Base-by-base conservation (phyloP, 2,797 vertebrate genomes). In the Schizothorax lantsangensis region DNA sequence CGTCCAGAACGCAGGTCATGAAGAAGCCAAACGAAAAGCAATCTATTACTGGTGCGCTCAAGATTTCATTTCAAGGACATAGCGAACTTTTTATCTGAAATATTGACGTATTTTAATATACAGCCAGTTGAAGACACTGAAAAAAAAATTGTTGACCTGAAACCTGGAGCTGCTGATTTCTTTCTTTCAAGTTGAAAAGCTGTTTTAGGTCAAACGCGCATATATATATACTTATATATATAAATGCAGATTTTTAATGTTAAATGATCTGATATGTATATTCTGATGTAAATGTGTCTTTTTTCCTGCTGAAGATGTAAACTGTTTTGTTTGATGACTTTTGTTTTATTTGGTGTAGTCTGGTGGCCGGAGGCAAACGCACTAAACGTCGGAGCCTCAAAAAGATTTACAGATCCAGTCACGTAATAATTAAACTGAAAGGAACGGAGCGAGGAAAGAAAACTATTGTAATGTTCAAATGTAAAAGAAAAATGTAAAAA, bases 121-220 rank as follows among this genome's bases (percentile, higher is more conserved):
- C 97, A 97, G 97, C 96, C 96, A 95, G 96, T 95, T 96, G 93
- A 96, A 96, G 95, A 98, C 97, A 97, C 97, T 98, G 97, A 98
- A 97, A 94, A 95, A 93, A 72, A 30, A 52, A 81, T 94, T 59
- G 91, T 95, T 88, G 94, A 95, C 93, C 81, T 81, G 91, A 95
- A 84, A 95, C 95, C 93, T 74, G 57, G 79, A 95, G 95, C 96
- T 96, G 95, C 96, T 97, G 96, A 96, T 96, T 95, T 97, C 94
- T 95, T 96, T 96, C 92, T 95, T 96, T 95, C 95, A 95, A 94
- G 95, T 84, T 91, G 95, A 96, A 95, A 92, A 93, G 87, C 94
- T 95, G 94, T 92, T 92, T 95, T 96, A 75, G 94, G 94, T 94
- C 87, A 92, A 92, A 94, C 93, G 95, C 92, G 92, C 91, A 93